Percentiles rank a stretch among this genome's conserved stretches.
Conservation (phyloP, 2,113 vertebrate species). For the Oncorhynchus keta region DNA sequence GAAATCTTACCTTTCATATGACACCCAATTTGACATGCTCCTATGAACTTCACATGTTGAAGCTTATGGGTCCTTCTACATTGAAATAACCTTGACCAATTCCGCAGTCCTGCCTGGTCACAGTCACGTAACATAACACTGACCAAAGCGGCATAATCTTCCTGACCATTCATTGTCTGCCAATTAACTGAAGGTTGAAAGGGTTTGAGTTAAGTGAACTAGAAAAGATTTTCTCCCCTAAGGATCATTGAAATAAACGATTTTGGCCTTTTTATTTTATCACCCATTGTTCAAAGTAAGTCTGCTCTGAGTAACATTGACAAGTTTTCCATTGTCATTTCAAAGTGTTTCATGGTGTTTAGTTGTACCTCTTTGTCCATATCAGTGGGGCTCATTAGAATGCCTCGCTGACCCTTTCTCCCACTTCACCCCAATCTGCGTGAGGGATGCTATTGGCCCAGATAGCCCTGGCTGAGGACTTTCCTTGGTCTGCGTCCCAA, state of each 20-base stretch:
- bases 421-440: neutral
- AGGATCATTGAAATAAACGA: too few relatives aligned
- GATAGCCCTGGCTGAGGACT: constrained; percentile 33
- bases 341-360: constrained; percentile 18
- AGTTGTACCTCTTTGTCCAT: constrained; percentile 18
- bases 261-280: neutral
- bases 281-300: neutral
- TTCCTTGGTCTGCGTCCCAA: neutral
- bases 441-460: constrained; percentile 26
- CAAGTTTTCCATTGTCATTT: constrained; percentile 1
- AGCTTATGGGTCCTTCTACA: too few relatives aligned
- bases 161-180: neutral
- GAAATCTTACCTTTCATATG: too few relatives aligned
- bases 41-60: too few relatives aligned
- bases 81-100: neutral
- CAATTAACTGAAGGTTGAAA: neutral
- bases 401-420: constrained; percentile 23
- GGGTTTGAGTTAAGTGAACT: neutral
- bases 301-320: neutral
- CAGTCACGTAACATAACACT: constrained; percentile 13
- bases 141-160: neutral
- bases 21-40: too few relatives aligned
- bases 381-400: constrained; percentile 46
- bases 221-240: neutral
- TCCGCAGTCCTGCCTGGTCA: constrained; percentile 23